Evolutionary conservation across 2,113 vertebrate genomes (phyloP), one percentile per base, ranked within the genome.

Genomic region (Thamnophis sirtalis): DNA sequence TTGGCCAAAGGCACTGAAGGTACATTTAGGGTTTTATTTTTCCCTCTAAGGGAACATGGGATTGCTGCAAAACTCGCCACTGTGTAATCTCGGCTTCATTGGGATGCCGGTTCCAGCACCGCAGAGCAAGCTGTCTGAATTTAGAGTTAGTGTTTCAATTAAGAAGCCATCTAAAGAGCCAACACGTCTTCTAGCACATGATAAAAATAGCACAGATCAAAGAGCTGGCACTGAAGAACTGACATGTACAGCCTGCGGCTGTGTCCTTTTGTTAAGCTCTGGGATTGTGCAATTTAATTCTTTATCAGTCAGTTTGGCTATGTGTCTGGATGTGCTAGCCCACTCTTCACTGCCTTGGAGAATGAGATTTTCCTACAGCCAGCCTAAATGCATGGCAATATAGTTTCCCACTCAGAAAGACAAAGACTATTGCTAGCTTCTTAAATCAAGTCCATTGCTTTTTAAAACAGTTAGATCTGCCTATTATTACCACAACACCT

Each of bases 191-290:
- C 84, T 90, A 90, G 53, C 38, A 28, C 28, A 84, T 87, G 88
- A 86, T 92, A 93, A 93, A 49, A 91, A 93, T 95, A 94, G 60
- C 7, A 8, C 54, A 60, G 43, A 93, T 93, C 63, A 91, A 93
- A 95, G 89, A 58, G 26, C 56, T 85, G 55, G 19, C 38, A 13
- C 48, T 24, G 90, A 92, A 94, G 89, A 51, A 22, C 84, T 85
- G 55, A 15, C 38, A 28, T 55, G 86, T 85, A 22, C 9, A 22
- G 80, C 49, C 49, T 54, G 50, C 0, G 28, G 80, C 28, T 28
- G 2, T 58, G 55, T 56, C 56, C 95, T 89, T 85, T 58, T 94
- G 19, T n/a, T 91, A 93, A 87, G 85, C 21, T 7, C 9, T 56
- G 80, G 92, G 54, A 87, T 86, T 0, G 5, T 93, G 68, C 87